A percentile compares a stretch with the other conserved stretches of the same genome.
Evolutionary conservation across 2,888 invertebrate species (phyloP).

Genomic region (Drosophila paracracens): DNA sequence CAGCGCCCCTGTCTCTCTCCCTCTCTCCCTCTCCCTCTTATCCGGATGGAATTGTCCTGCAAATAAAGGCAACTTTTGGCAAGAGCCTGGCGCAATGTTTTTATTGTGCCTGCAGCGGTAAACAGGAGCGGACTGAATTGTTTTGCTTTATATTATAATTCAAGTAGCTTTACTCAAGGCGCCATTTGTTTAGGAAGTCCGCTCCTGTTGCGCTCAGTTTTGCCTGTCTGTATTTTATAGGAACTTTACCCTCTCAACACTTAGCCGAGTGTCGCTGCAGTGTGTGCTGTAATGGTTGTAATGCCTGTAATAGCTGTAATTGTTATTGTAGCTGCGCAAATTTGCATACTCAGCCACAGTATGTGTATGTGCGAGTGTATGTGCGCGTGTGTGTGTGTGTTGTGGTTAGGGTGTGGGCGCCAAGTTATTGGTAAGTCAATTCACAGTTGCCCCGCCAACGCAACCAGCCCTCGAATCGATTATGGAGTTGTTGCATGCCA

Average conservation of each 20-base stretch:
- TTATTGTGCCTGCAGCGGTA: neutral
- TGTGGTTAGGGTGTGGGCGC: conserved; percentile 46
- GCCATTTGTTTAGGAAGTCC: neutral
- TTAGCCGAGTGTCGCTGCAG: conserved; percentile 60
- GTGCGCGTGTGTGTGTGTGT: conserved; percentile 16
- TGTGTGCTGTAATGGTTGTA: conserved; percentile 54
- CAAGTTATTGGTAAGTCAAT: conserved; percentile 68
- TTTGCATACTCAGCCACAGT: conserved; percentile 51
- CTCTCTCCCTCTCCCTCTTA: neutral
- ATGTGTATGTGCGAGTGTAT: neutral
- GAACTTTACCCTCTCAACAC: conserved; percentile 50
- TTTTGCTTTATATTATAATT: neutral
- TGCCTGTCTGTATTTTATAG: conserved; percentile 18
- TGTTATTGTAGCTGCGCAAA: conserved; percentile 39
- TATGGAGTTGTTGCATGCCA: conserved; percentile 60
- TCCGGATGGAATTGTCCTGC: conserved; percentile 41
- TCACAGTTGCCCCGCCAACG: conserved; percentile 15
- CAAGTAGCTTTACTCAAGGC: neutral
- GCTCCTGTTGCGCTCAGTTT: conserved; percentile 35
- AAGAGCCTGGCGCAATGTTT: conserved; percentile 3
- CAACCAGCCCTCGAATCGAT: conserved; percentile 60
- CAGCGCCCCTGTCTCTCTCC: conserved; percentile 9
- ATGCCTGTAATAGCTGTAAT: conserved; percentile 46
- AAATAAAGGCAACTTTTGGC: conserved; percentile 69
- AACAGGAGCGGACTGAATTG: conserved; percentile 35